Evolutionary conservation across 2,113 vertebrate genomes (phyloP).

Genomic region (Callospermophilus lateralis): DNA sequence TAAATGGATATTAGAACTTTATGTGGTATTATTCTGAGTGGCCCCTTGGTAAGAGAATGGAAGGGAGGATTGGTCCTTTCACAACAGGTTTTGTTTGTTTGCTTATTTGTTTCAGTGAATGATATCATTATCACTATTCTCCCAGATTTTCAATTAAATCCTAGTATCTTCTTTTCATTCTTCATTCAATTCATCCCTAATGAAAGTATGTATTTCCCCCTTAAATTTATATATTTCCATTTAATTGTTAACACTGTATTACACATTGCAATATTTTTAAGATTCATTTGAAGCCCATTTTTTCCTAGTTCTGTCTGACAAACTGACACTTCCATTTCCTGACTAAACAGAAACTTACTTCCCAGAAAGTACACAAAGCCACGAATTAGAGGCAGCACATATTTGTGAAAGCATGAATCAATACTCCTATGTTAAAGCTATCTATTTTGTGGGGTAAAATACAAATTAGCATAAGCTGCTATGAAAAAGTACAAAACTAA

Average conservation of each 20-base stretch:
- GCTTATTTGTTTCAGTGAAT: neutral
- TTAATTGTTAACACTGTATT: neutral
- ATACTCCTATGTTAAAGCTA: neutral
- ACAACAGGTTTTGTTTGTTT: neutral
- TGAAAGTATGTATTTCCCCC: neutral
- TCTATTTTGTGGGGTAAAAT: neutral
- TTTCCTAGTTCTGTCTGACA: neutral
- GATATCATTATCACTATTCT: neutral
- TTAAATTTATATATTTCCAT: neutral
- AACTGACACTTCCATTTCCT: neutral
- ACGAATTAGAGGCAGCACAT: neutral
- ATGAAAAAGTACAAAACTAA: neutral
- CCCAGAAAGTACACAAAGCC: neutral
- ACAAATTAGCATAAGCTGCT: neutral
- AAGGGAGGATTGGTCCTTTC: neutral
- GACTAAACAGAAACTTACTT: neutral
- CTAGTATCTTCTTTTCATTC: neutral
- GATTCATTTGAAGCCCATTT: neutral
- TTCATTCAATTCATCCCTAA: neutral
- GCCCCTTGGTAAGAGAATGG: neutral
- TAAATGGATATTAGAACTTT: neutral
- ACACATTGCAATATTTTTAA: neutral
- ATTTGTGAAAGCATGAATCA: neutral
- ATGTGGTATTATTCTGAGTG: neutral
- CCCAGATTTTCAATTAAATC: neutral